phyloP scores from a whole-genome alignment of 1,140 invertebrate genomes.

The Brachystomella parvula region DNA sequence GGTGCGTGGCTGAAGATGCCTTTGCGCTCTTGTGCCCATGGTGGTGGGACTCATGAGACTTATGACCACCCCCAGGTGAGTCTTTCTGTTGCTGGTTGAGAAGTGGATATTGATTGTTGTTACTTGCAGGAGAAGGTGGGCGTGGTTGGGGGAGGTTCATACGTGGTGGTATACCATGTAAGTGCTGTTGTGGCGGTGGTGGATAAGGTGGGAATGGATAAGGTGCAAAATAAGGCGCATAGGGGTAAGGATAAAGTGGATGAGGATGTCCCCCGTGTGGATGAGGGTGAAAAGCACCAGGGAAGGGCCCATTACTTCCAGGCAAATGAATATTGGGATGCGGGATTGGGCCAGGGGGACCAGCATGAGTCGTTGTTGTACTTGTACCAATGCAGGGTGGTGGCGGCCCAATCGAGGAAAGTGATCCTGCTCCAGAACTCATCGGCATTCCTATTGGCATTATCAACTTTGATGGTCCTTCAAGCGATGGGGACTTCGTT shows the following conservation, averaged over 20 bases:
- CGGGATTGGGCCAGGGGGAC: constrained; percentile 36
- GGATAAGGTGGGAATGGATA: constrained; percentile 45
- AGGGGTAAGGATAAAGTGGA: constrained; percentile 32
- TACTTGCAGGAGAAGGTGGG: constrained; percentile 7
- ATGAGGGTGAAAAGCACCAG: constrained; percentile 38
- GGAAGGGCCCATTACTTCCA: constrained; percentile 26
- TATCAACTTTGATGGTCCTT: too few relatives aligned
- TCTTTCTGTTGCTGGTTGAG: constrained; percentile 1
- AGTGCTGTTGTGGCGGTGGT: constrained; percentile 54
- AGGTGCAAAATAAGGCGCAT: constrained; percentile 30
- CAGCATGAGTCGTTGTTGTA: constrained; percentile 36
- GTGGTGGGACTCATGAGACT: too few relatives aligned
- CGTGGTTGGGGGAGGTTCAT: constrained; percentile 42
- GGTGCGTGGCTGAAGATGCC: background rate
- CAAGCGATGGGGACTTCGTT: constrained; percentile 1
- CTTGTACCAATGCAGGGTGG: constrained; percentile 18
- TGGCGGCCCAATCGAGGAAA: constrained; percentile 9
- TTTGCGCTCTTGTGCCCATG: background rate
- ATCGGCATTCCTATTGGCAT: constrained; percentile 15
- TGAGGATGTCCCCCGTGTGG: constrained; percentile 31
- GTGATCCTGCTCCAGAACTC: background rate
- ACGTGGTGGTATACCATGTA: constrained; percentile 48
- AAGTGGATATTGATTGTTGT: constrained; percentile 37
- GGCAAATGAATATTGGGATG: constrained; percentile 38
- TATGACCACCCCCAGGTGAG: background rate